These are phyloP conservation scores for Volucella bombylans DNA, from an alignment of 2,888 invertebrate species.

Conservation along the genomic window DNA sequence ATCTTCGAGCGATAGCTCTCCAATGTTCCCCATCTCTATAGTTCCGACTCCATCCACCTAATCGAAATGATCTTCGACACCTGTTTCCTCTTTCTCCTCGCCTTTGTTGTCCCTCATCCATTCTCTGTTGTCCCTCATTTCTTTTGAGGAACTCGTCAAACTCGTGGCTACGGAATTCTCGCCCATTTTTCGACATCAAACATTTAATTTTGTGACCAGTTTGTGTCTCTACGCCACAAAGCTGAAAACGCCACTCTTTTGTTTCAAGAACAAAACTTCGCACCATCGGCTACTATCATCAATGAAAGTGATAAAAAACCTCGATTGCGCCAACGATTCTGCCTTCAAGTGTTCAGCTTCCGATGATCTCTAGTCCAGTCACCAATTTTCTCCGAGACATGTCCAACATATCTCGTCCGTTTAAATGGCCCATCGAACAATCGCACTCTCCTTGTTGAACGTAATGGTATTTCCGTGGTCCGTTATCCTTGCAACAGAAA, in stretches of 20 bases:
- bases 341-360: neutral
- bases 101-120: no score
- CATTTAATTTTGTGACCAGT: constrained; percentile 5
- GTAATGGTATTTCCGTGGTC: constrained; percentile 35
- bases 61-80: neutral
- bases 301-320: constrained; percentile 31
- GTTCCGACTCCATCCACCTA: neutral
- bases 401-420: no score
- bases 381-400: no score
- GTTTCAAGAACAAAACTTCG: constrained; percentile 16
- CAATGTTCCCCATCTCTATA: neutral
- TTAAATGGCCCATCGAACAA: constrained; percentile 5
- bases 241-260: neutral
- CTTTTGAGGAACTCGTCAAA: constrained; percentile 7
- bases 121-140: neutral
- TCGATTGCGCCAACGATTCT: neutral
- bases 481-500: constrained; percentile 48
- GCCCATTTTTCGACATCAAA: constrained; percentile 13
- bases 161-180: constrained; percentile 28
- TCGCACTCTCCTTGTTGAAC: constrained; percentile 31
- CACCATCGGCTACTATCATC: neutral
- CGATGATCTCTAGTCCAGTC: no score
- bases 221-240: constrained; percentile 12
- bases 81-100: neutral
- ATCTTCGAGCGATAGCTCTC: neutral